Conservation (phyloP, 2,888 invertebrate species). For the Nipponacmea schrenckii region DNA sequence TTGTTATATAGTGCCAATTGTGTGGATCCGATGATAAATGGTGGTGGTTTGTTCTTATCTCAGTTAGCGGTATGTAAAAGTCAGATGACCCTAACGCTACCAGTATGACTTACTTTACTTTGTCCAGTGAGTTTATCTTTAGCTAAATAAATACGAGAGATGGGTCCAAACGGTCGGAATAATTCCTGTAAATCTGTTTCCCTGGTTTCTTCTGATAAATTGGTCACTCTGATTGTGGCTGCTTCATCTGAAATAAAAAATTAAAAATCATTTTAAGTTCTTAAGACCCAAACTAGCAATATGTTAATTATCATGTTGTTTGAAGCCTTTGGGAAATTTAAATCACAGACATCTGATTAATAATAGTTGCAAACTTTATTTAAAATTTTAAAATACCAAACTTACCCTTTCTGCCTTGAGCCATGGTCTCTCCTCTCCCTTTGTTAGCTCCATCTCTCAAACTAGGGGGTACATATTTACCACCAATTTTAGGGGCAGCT, state of each 20-base stretch:
- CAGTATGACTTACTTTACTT: constrained; percentile 67
- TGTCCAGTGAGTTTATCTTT: constrained; percentile 79
- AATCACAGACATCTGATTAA: too few relatives aligned
- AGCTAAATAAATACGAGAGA: constrained; percentile 93
- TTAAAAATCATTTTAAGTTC: not conserved
- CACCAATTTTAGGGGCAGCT: constrained; percentile 45
- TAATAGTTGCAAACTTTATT: too few relatives aligned
- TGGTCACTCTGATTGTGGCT: constrained; percentile 95
- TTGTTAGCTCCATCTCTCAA: constrained; percentile 81
- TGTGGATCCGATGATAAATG: too few relatives aligned
- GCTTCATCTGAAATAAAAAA: constrained; percentile 58
- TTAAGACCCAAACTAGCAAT: not conserved
- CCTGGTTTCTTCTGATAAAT: constrained; percentile 91
- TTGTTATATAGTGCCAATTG: too few relatives aligned
- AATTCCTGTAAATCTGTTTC: constrained; percentile 96
- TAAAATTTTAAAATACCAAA: not conserved
- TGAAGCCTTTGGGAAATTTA: not conserved
- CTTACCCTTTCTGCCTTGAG: constrained; percentile 69
- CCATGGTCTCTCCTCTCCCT: constrained; percentile 78
- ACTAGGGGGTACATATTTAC: constrained; percentile 82
- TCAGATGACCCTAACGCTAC: too few relatives aligned
- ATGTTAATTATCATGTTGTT: not conserved
- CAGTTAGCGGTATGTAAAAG: too few relatives aligned
- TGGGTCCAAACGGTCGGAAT: constrained; percentile 91
- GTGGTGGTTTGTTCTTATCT: too few relatives aligned